These are phyloP conservation scores for Aphis craccivora DNA, from an alignment of 1,140 invertebrate species.

Conservation along the genomic window DNA sequence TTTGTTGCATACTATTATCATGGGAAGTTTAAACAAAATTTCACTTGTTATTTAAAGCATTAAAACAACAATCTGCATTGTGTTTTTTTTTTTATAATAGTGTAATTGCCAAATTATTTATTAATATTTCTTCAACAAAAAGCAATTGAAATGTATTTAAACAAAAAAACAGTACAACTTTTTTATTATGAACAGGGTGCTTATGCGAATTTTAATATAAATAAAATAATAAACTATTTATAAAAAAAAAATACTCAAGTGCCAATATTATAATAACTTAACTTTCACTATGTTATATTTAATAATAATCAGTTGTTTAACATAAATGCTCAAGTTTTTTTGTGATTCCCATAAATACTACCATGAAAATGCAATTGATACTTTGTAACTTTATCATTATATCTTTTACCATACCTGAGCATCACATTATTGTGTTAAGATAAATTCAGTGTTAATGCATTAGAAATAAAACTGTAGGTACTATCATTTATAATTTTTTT, in stretches of 20 bases:
- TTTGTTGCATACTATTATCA: background rate
- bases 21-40: slow-evolving; percentile 2
- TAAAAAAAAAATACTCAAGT: slow-evolving; percentile 30
- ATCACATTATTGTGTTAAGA: slow-evolving; percentile 35
- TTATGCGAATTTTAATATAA: slow-evolving; percentile 43
- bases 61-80: background rate
- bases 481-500: slow-evolving; percentile 13
- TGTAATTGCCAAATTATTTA: background rate
- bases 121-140: background rate
- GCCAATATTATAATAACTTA: slow-evolving; percentile 31
- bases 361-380: background rate
- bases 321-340: slow-evolving; percentile 6
- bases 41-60: slow-evolving; percentile 27
- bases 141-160: background rate
- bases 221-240: background rate
- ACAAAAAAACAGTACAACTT: background rate
- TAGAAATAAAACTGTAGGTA: slow-evolving; percentile 4
- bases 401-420: background rate
- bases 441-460: background rate
- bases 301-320: background rate
- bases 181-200: slow-evolving; percentile 44
- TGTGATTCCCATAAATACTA: background rate
- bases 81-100: background rate
- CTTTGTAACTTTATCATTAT: background rate
- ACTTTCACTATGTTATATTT: background rate